Base-by-base conservation (phyloP, 2,797 vertebrate species). In the Buceros bicornis region DNA sequence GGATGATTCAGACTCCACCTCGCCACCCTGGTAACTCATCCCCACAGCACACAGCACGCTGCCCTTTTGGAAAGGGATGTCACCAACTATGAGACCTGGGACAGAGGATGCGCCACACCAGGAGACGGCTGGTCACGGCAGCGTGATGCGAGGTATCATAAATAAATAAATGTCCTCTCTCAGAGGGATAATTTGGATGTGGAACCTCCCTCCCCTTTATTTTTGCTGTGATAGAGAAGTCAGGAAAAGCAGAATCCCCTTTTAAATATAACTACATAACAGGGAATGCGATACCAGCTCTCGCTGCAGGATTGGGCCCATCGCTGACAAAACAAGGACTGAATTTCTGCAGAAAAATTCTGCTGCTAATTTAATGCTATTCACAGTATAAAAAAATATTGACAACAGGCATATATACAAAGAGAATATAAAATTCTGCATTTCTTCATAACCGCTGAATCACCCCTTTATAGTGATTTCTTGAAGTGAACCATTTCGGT, bases 1-100 rank as follows among this genome's bases (percentile, higher is more conserved):
- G 72, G 97, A 83, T 97, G 97, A 98, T 35, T 93, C 71, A 37
- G 89, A 83, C 92, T 90, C 89, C 89, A 95, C 40, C 76, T 61
- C 35, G 19, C 76, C 92, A 94, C 64, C 88, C 85, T 21, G 61
- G 85, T 25, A 94, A 87, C 87, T 95, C 87, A 93, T 8, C 86
- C 89, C 76, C 93, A 66, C 33, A 86, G 73, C 90, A 95, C 93
- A 16, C 77, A 91, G 73, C 85, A 90, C 8, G 54, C 54, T 73
- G 91, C 87, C 83, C 72, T 50, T 80, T 82, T 14, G 40, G 60
- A 82, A 95, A 70, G 53, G 60, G 91, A 80, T 18, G 8, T 62
- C 73, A 78, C 37, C 54, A 42, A 13, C 21, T 7, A 5, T 14
- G 87, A 93, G 51, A 87, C 11, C 21, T 0, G 0, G 54, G 60